Evolutionary conservation across 2,888 invertebrate species (phyloP).

Genomic region (Caenorhabditis doughertyi): DNA sequence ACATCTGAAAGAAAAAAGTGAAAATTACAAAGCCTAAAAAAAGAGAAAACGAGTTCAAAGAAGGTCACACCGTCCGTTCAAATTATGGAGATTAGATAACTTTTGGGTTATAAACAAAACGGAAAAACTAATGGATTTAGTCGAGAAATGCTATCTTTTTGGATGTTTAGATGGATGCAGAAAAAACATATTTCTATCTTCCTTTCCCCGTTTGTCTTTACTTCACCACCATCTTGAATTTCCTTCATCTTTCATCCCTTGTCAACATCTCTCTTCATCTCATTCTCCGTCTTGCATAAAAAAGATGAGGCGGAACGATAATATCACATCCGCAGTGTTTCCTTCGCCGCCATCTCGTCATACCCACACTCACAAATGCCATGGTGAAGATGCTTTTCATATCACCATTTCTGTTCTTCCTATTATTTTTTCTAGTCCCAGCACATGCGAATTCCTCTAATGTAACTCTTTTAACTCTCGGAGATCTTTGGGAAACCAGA

Average conservation of each 20-base stretch:
- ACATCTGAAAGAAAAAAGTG: constrained; percentile 73
- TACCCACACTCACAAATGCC: constrained; percentile 52
- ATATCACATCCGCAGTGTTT: constrained; percentile 56
- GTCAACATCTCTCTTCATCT: constrained; percentile 40
- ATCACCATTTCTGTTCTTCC: constrained; percentile 27
- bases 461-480: constrained; percentile 48
- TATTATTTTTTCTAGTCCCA: constrained; percentile 18
- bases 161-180: constrained; percentile 35
- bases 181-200: neutral
- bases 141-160: constrained; percentile 1
- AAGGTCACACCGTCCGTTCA: constrained; percentile 46
- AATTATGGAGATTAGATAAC: constrained; percentile 40
- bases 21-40: constrained; percentile 29
- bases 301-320: constrained; percentile 64
- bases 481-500: constrained; percentile 55
- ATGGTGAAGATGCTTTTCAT: constrained; percentile 51
- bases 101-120: constrained; percentile 22
- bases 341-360: constrained; percentile 44
- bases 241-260: constrained; percentile 52
- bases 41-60: constrained; percentile 56
- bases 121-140: constrained; percentile 17
- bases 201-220: constrained; percentile 1
- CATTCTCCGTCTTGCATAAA: constrained; percentile 56
- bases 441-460: constrained; percentile 6
- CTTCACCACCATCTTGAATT: constrained; percentile 30